Evolutionary conservation across 2,888 invertebrate genomes (phyloP).

Genomic region (Pherbina coryleti): DNA sequence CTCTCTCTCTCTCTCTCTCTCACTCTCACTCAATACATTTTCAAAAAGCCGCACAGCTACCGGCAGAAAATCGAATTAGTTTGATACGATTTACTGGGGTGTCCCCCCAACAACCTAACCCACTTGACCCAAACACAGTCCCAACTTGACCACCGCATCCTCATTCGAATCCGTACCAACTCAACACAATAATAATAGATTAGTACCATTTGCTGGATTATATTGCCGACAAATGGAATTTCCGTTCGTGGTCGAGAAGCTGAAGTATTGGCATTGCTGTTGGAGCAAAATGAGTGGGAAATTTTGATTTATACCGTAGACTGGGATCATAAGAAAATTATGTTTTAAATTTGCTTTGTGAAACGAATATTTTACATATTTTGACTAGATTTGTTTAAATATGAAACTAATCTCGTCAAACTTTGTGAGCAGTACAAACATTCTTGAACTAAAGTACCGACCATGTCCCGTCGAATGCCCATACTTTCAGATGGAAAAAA

Average conservation of each 20-base stretch:
- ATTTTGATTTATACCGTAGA: conserved; percentile 29
- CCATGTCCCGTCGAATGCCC: too few species aligned
- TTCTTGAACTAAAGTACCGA: too few species aligned
- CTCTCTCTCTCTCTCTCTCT: not conserved
- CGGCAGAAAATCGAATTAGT: conserved; percentile 55
- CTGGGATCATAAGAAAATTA: not conserved
- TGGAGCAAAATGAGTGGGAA: conserved; percentile 15
- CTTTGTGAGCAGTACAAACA: too few species aligned
- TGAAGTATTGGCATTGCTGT: not conserved
- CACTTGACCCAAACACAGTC: conserved; percentile 36
- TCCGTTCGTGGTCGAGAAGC: conserved; percentile 30
- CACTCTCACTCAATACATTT: not conserved
- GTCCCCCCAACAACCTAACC: conserved; percentile 34
- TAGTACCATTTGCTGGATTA: conserved; percentile 60
- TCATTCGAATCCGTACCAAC: conserved; percentile 51
- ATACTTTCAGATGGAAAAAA: too few species aligned
- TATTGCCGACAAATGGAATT: conserved; percentile 39
- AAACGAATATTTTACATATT: not conserved
- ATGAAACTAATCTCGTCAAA: too few species aligned
- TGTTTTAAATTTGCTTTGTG: not conserved
- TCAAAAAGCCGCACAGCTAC: not conserved
- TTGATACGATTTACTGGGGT: conserved; percentile 61
- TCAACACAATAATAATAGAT: conserved; percentile 62
- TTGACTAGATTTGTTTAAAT: too few species aligned
- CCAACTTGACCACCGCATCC: conserved; percentile 24